These are phyloP conservation scores for Speoplatyrhinus poulsoni DNA, from an alignment of 2,113 vertebrate genomes.

Conservation along the genomic window DNA sequence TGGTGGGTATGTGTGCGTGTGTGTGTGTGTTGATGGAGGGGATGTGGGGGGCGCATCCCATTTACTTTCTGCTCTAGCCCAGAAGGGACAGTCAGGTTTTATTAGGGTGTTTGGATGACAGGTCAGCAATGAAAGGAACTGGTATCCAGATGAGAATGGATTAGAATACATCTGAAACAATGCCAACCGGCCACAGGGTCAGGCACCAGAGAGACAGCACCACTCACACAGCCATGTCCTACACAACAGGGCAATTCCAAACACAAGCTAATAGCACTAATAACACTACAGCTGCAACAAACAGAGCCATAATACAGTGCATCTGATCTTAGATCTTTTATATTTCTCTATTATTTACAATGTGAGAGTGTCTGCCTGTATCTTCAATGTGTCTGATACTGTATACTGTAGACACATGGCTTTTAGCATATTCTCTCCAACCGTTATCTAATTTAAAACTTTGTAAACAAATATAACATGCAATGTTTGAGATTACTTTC, in stretches of 20 bases:
- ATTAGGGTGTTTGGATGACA: not conserved
- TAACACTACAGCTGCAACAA: conserved; percentile 59
- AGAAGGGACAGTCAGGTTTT: not conserved
- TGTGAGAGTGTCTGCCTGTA: conserved; percentile 22
- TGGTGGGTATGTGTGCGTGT: not conserved
- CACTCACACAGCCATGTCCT: conserved; percentile 18
- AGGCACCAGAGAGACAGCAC: conserved; percentile 27
- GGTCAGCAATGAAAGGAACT: not conserved
- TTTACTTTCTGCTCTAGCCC: not conserved
- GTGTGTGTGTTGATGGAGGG: no score
- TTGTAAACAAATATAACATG: not conserved
- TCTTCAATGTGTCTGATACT: conserved; percentile 1
- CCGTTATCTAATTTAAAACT: conserved; percentile 1
- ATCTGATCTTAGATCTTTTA: conserved; percentile 34
- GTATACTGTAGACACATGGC: not conserved
- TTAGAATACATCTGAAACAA: not conserved
- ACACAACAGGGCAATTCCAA: conserved; percentile 1
- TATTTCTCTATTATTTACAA: conserved; percentile 41
- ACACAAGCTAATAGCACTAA: conserved; percentile 1
- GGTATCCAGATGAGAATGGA: conserved; percentile 5
- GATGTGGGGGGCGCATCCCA: not conserved
- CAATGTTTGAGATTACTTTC: conserved; percentile 8
- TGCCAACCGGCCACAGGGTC: conserved; percentile 36
- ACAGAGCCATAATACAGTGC: conserved; percentile 35
- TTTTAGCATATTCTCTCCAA: conserved; percentile 16